Evolutionary conservation across 2,888 invertebrate species (phyloP), one percentile per base, ranked within the genome.

Genomic region (Anarsia innoxiella): DNA sequence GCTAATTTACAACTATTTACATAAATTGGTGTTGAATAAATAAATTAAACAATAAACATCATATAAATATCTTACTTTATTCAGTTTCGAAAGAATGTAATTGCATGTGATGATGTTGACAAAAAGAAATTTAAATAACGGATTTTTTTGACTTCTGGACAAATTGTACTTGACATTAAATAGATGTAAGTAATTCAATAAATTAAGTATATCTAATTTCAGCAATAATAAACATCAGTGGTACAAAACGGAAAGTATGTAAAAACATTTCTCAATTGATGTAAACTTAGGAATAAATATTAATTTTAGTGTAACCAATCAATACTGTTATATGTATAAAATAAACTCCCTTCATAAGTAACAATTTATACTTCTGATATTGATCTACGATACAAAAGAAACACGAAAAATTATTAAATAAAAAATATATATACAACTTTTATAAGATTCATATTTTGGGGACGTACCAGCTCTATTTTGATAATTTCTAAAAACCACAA

Each of bases 21-120:
- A n/a, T n/a, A n/a, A n/a, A n/a, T n/a, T n/a, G n/a, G n/a, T n/a
- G n/a, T n/a, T n/a, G n/a, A n/a, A n/a, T n/a, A n/a, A n/a, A n/a
- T n/a, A n/a, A 53, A 58, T 53, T 51, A 51, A 61, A 51, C 56
- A 51, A 55, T 51, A 31, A 41, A 51, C 31, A 48, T 70, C 66
- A 66, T 75, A 73, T 70, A 75, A 72, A 75, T 75, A 72, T 67
- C 63, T 56, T 69, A 71, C 69, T 61, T 74, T 73, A 75, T 71
- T 76, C 68, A 52, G 65, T 73, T 72, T 68, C 59, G 64, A 71
- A 68, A 72, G 65, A 57, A 72, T 72, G 66, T 69, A 67, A 62
- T 69, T 66, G 72, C 66, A 71, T 66, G n/a, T 65, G 65, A 73
- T 71, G 62, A 73, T 59, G 61, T 62, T 66, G 66, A 68, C 54